Percentiles rank a stretch among this genome's conserved stretches.
Evolutionary conservation across 1,140 invertebrate genomes (phyloP).

Genomic region (Oryctes rhinoceros): DNA sequence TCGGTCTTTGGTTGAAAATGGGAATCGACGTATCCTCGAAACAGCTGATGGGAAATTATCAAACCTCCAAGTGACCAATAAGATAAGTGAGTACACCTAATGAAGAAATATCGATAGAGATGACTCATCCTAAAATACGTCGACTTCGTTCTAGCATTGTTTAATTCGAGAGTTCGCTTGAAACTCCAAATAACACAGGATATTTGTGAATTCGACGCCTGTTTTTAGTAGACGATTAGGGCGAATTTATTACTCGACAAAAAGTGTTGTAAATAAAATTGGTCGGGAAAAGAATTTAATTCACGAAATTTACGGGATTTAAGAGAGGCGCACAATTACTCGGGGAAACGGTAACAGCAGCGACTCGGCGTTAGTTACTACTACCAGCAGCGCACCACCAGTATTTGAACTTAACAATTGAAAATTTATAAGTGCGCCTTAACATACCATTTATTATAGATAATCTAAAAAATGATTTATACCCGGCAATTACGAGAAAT

Average conservation of each 20-base stretch:
- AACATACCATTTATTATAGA: constrained; percentile 37
- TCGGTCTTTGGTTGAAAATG: no score
- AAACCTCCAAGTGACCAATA: no score
- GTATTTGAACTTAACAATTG: constrained; percentile 35
- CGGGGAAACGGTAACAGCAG: background rate
- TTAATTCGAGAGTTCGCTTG: no score
- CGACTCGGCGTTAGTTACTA: background rate
- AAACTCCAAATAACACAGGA: background rate
- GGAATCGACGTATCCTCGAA: no score
- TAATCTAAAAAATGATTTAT: constrained; percentile 37
- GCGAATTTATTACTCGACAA: constrained; percentile 18
- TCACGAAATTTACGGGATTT: constrained; percentile 30
- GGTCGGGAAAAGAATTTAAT: constrained; percentile 32
- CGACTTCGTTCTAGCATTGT: no score
- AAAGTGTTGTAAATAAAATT: constrained; percentile 37
- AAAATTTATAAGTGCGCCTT: constrained; percentile 33
- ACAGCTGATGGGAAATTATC: no score
- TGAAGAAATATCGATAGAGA: no score
- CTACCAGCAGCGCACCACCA: background rate
- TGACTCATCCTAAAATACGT: no score
- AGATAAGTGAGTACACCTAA: no score
- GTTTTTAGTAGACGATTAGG: constrained; percentile 23
- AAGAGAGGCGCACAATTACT: constrained; percentile 24
- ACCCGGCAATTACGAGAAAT: constrained; percentile 22
- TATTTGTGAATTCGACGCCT: constrained; percentile 20